Base-by-base conservation (phyloP, 2,797 vertebrate species). In the Helostoma temminkii region DNA sequence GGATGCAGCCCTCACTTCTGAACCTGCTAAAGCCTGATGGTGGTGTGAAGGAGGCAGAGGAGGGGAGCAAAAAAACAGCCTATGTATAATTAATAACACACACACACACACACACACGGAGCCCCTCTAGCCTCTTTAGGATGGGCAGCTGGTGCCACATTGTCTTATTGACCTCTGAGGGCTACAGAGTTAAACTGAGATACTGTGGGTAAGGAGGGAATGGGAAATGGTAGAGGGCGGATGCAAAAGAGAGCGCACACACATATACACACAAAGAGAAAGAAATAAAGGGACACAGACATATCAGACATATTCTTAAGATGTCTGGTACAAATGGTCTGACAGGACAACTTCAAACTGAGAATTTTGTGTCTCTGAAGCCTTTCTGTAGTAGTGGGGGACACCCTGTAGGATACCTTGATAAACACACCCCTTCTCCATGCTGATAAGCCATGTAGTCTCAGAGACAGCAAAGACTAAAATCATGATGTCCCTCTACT, bases 61-160 rank as follows among this genome's bases (percentile, higher is more conserved):
- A 85, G 73, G 78, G 79, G 76, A 90, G 66, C 84, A 88, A 91
- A 93, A 90, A 82, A 15, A 15, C 63, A 49, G 76, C 66, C 85
- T 62, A 87, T 90, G 89, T 89, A 89, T 93, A 93, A 92, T 93
- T 91, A 93, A 93, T 91, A 81, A 11, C 19, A 24, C 12, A 21
- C 62, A 39, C 47, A 28, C 42, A 8, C 41, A 14, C 60, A 5
- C 34, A 16, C 50, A 55, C 43, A 64, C 21, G 66, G 55, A 71
- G 32, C 28, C 61, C 43, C 37, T 75, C 72, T 54, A 37, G 67
- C 76, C 81, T 86, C 73, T 83, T 83, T 83, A 76, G 80, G 79
- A 88, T 87, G 89, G 91, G 88, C 88, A 93, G 82, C 90, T 91
- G 90, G 88, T 62, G 71, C 79, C 75, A 71, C 59, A 39, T 50